Conservation (phyloP, 2,797 vertebrate genomes). For the Taeniopygia guttata region DNA sequence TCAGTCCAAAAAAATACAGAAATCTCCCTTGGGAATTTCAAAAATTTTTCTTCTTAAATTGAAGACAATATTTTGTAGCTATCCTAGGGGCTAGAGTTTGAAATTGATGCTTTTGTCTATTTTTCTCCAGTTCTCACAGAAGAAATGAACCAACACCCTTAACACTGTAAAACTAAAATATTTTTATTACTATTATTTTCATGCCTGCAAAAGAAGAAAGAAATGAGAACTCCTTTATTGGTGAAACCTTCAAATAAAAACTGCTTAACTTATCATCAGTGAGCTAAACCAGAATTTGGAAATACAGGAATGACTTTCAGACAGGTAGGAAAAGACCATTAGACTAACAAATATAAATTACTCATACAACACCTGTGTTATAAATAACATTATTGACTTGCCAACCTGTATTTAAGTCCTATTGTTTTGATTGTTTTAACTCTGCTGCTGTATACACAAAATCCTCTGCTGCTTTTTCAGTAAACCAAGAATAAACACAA, state of each 20-base stretch:
- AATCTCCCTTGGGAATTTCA: not conserved
- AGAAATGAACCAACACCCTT: not conserved
- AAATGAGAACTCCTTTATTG: not conserved
- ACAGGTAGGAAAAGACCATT: not conserved
- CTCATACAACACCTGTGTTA: not conserved
- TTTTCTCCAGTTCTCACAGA: not conserved
- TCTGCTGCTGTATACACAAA: constrained; percentile 5
- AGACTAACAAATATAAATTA: not conserved
- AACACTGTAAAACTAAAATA: not conserved
- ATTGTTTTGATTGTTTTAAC: constrained; percentile 4
- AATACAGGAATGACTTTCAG: not conserved
- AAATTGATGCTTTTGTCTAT: constrained; percentile 31
- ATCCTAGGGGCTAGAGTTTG: not conserved
- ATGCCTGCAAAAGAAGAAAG: not conserved
- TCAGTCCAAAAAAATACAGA: not conserved
- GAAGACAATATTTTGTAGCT: constrained; percentile 38
- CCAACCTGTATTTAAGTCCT: constrained; percentile 7
- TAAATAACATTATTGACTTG: not conserved
- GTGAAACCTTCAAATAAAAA: not conserved
- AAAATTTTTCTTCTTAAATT: not conserved
- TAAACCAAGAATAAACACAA: constrained; percentile 6
- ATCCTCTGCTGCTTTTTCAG: not conserved
- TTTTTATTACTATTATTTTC: not conserved
- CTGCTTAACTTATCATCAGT: not conserved
- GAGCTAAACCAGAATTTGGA: not conserved